phyloP scores from a whole-genome alignment of 2,888 invertebrate genomes.

The Griposia aprilina region DNA sequence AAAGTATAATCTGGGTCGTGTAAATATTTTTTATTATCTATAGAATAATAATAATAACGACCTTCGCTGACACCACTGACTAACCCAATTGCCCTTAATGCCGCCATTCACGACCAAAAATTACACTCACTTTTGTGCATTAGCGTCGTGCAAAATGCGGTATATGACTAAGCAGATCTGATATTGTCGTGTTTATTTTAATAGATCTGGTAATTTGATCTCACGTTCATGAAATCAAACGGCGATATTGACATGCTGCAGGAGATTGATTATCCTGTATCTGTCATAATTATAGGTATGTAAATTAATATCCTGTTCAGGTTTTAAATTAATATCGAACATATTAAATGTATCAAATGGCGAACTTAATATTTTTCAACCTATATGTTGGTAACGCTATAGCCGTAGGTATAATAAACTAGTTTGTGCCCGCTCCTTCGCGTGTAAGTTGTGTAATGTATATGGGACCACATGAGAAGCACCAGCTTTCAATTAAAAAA shows the following conservation, averaged over 20 bases:
- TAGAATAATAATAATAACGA: conserved; percentile 74
- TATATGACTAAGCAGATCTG: conserved; percentile 50
- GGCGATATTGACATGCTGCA: conserved; percentile 59
- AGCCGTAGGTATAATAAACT: background rate
- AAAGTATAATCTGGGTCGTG: conserved; percentile 60
- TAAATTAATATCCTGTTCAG: conserved; percentile 60
- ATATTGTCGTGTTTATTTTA: conserved; percentile 52
- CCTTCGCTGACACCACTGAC: conserved; percentile 75
- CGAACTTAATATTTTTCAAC: conserved; percentile 35
- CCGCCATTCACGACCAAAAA: conserved; percentile 86
- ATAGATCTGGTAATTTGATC: conserved; percentile 65
- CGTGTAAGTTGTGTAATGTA: no score
- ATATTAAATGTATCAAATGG: conserved; percentile 23
- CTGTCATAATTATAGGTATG: conserved; percentile 41
- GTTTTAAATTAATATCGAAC: conserved; percentile 35
- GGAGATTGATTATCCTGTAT: conserved; percentile 53
- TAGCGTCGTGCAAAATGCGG: conserved; percentile 39
- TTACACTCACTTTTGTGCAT: conserved; percentile 71
- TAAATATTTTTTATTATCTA: conserved; percentile 67
- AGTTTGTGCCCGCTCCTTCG: background rate
- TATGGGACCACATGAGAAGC: no score
- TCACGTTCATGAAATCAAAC: conserved; percentile 69
- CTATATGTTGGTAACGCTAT: background rate
- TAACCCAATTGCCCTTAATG: conserved; percentile 76
- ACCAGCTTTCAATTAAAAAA: no score